Conservation (phyloP, 2,113 vertebrate genomes). For the Coryphaenoides rupestris region DNA sequence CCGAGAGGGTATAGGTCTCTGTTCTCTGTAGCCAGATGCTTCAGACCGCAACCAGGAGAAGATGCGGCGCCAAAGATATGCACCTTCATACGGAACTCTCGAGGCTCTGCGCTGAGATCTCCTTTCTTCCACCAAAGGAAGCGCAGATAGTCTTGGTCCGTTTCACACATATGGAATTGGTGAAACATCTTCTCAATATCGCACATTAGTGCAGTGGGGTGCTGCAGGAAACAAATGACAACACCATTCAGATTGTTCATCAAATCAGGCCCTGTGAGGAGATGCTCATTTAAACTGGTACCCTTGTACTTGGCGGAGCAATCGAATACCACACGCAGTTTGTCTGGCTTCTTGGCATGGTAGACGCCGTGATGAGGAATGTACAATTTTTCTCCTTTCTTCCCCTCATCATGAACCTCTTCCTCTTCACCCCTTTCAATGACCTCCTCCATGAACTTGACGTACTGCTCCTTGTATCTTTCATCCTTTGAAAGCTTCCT, state of each 20-base stretch:
- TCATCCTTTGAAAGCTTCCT: conserved; percentile 2
- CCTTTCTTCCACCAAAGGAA: too few relatives aligned
- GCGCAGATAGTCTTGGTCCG: neutral
- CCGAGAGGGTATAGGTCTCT: too few relatives aligned
- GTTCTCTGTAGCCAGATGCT: too few relatives aligned
- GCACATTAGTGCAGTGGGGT: neutral
- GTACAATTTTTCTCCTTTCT: conserved; percentile 1
- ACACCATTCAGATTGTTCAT: neutral
- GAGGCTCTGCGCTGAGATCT: too few relatives aligned
- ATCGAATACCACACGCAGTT: neutral
- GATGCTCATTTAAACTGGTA: neutral
- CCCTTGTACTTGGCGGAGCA: neutral
- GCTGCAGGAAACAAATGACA: neutral
- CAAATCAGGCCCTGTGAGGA: neutral
- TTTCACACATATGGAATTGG: neutral
- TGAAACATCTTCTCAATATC: neutral
- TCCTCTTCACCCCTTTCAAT: conserved; percentile 14
- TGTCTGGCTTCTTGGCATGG: neutral
- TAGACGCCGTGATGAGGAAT: conserved; percentile 10
- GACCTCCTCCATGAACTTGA: conserved; percentile 17
- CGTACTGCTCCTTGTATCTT: conserved; percentile 13
- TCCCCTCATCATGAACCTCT: neutral
- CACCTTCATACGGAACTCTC: too few relatives aligned
- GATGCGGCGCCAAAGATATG: too few relatives aligned
- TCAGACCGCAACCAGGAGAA: too few relatives aligned